phyloP scores from a whole-genome alignment of 2,888 invertebrate species.

The Macrosiphum euphorbiae region DNA sequence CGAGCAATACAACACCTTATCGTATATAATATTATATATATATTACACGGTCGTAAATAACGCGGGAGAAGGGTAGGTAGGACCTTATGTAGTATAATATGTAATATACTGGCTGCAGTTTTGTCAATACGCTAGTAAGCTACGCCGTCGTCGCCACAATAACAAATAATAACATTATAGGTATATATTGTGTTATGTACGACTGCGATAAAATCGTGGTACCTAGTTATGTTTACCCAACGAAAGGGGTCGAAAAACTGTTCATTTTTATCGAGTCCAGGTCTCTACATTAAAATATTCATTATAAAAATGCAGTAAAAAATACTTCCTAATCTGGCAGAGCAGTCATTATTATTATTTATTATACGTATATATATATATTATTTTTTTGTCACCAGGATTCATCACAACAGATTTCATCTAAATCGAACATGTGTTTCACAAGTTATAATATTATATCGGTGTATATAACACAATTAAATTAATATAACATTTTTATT shows the following conservation, averaged over 20 bases:
- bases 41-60: conserved; percentile 18
- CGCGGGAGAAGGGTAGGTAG: not conserved
- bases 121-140: conserved; percentile 20
- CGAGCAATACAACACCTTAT: conserved; percentile 21
- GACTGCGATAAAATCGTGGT: conserved; percentile 9
- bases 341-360: not conserved
- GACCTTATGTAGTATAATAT: not conserved
- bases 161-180: not conserved
- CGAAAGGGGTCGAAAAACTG: not conserved
- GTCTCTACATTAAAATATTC: not conserved
- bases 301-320: not conserved
- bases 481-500: not conserved
- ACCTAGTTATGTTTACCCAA: not conserved
- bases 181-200: not conserved
- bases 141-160: not conserved
- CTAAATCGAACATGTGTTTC: not conserved
- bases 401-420: not conserved
- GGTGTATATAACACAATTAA: not conserved
- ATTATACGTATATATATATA: not conserved
- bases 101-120: conserved; percentile 23
- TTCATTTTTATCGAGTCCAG: not conserved
- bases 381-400: not conserved
- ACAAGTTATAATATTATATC: not conserved
- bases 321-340: not conserved
- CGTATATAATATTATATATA: not conserved